A percentile compares a stretch with the other conserved stretches of the same genome.
Evolutionary conservation across 1,140 invertebrate genomes (phyloP).

Genomic region (Cydia strobilella): DNA sequence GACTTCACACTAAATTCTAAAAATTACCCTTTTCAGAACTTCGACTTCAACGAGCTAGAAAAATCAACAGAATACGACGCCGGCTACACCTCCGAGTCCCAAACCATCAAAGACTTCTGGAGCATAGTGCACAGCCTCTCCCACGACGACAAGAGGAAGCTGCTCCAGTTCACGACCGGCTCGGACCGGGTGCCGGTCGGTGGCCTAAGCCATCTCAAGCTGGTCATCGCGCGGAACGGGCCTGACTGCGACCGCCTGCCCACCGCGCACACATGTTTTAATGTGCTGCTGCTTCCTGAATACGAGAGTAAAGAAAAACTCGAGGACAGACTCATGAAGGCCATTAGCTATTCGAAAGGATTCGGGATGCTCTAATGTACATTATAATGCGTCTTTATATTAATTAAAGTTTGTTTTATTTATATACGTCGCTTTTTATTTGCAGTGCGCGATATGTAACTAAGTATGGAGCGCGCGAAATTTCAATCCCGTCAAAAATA

Average conservation of each 20-base stretch:
- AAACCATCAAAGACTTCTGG: constrained; percentile 96
- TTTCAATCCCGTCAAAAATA: too few relatives aligned
- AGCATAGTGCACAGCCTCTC: constrained; percentile 93
- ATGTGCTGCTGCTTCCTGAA: constrained; percentile 95
- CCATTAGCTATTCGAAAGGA: constrained; percentile 93
- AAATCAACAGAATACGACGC: constrained; percentile 96
- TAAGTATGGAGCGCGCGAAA: too few relatives aligned
- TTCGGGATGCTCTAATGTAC: constrained; percentile 88
- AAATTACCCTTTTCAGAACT: constrained; percentile 82
- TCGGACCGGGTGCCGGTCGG: constrained; percentile 96
- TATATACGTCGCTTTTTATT: constrained; percentile 54
- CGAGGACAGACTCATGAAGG: constrained; percentile 92
- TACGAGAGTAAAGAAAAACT: constrained; percentile 92
- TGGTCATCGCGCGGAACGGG: constrained; percentile 89
- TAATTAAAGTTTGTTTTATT: constrained; percentile 65
- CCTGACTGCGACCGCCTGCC: constrained; percentile 90
- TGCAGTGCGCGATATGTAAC: too few relatives aligned
- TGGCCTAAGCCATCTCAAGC: constrained; percentile 93
- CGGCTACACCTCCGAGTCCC: constrained; percentile 91
- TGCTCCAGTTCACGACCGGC: constrained; percentile 96
- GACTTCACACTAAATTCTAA: too few relatives aligned
- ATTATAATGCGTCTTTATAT: constrained; percentile 37
- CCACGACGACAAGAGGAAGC: constrained; percentile 92
- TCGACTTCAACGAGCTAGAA: constrained; percentile 94
- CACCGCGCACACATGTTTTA: constrained; percentile 97